Evolutionary conservation across 2,113 vertebrate genomes (phyloP).

Genomic region (Triplophysa dalaica): DNA sequence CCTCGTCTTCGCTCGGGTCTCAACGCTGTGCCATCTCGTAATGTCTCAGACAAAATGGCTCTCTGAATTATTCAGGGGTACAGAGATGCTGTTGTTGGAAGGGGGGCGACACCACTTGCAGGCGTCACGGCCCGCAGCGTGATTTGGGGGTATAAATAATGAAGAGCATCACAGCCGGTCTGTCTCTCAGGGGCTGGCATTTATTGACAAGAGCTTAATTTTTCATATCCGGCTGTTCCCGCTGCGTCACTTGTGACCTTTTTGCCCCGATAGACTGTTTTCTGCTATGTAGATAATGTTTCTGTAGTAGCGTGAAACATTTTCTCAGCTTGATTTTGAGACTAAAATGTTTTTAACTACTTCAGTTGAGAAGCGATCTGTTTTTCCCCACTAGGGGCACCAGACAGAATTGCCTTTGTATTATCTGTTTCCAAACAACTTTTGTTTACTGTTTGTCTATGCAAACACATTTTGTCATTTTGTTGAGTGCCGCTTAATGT

Average conservation of each 20-base stretch:
- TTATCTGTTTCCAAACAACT: too few relatives aligned
- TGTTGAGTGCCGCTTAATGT: not conserved
- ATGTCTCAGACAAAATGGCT: conserved; percentile 46
- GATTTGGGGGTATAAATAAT: conserved; percentile 56
- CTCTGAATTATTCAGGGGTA: conserved; percentile 46
- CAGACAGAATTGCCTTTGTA: too few relatives aligned
- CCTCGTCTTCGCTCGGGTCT: conserved; percentile 5
- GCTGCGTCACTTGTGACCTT: not conserved
- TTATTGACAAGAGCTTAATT: conserved; percentile 46
- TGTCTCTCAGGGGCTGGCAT: conserved; percentile 47
- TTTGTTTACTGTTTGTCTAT: too few relatives aligned
- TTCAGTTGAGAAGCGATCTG: too few relatives aligned
- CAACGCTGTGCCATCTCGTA: conserved; percentile 34
- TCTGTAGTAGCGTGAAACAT: too few relatives aligned
- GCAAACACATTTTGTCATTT: not conserved
- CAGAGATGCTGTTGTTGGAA: conserved; percentile 19
- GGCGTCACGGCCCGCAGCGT: conserved; percentile 18
- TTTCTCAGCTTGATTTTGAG: too few relatives aligned
- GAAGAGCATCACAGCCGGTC: conserved; percentile 30
- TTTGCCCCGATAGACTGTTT: not conserved
- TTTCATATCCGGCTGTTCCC: conserved; percentile 18
- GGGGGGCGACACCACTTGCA: conserved; percentile 2
- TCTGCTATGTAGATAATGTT: not conserved
- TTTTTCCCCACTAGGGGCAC: too few relatives aligned
- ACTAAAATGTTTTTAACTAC: too few relatives aligned